Evolutionary conservation across 2,888 invertebrate species (phyloP).

Genomic region (Acheta domesticus): DNA sequence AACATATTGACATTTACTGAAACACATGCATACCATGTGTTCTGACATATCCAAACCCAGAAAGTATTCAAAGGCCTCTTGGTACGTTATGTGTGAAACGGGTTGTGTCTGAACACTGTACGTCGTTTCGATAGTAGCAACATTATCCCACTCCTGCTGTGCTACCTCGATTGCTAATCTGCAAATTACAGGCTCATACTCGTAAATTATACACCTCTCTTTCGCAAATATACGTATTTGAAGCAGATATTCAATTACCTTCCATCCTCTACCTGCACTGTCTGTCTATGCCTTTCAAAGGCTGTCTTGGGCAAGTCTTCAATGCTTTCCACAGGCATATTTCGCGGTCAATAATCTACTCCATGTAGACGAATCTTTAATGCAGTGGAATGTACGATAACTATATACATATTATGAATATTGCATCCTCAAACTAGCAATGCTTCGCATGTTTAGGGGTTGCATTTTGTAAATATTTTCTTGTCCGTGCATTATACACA

Average conservation of each 20-base stretch:
- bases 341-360: neutral
- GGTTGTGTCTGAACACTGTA: slow-evolving; percentile 23
- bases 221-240: slow-evolving; percentile 1
- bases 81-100: slow-evolving; percentile 27
- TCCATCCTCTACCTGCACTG: slow-evolving; percentile 27
- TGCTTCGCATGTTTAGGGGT: too few species aligned
- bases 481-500: too few species aligned
- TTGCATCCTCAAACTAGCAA: too few species aligned
- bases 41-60: slow-evolving; percentile 28
- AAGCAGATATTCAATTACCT: slow-evolving; percentile 27
- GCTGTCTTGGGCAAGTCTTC: slow-evolving; percentile 23
- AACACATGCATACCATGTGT: slow-evolving; percentile 32
- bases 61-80: slow-evolving; percentile 32
- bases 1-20: neutral
- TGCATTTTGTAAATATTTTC: too few species aligned
- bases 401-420: too few species aligned
- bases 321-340: neutral
- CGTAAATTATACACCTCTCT: neutral
- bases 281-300: slow-evolving; percentile 31
- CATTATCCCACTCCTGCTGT: slow-evolving; percentile 33
- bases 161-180: slow-evolving; percentile 32
- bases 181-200: neutral
- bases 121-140: slow-evolving; percentile 33
- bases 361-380: too few species aligned
- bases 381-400: too few species aligned